Base-by-base conservation (phyloP, 2,113 vertebrate species). In the Anhinga anhinga region DNA sequence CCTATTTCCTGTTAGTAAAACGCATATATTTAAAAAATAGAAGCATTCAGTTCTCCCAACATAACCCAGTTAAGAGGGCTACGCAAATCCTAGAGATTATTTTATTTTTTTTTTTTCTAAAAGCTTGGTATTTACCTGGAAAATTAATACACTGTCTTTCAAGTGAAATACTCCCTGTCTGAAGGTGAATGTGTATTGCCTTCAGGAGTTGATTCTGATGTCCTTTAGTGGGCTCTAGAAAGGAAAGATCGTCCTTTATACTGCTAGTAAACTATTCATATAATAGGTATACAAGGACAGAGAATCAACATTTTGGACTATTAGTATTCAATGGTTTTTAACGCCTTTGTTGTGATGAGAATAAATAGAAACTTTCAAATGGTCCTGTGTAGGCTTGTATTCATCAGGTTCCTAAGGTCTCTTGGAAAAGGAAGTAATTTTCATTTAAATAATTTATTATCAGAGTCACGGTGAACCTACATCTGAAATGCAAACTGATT, bases 401-500 rank as follows among this genome's bases (percentile, higher is more conserved):
- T 91, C 19, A 50, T 11, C 38, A 56, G 52, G 21, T 79, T 93
- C 52, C 27, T 72, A 69, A 82, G 56, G 44, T 62, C 34, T 89
- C 44, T 69, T 88, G 65, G 36, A 90, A 89, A 76, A 38, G 13
- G 49, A 88, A 72, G 44, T 29, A 78, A 91, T 80, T 94, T 89
- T 95, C 20, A 44, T 93, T 71, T 89, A 82, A 95, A 96, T 93
- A 70, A 86, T 90, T 81, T 92, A 95, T 73, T 40, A 45, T 88
- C 69, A 86, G 59, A 65, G 49, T 81, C 22, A 66, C 10, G 52
- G 30, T 91, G 73, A 73, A 85, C 11, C 53, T 50, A 5, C 45
- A 49, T 77, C 40, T 88, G 67, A 92, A 94, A 81, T 55, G 55
- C 40, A 88, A 81, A 62, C 63, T 53, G 45, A 53, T 59, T 69